Evolutionary conservation across 1,140 invertebrate species (phyloP).

Genomic region (Glossosoma conforme): DNA sequence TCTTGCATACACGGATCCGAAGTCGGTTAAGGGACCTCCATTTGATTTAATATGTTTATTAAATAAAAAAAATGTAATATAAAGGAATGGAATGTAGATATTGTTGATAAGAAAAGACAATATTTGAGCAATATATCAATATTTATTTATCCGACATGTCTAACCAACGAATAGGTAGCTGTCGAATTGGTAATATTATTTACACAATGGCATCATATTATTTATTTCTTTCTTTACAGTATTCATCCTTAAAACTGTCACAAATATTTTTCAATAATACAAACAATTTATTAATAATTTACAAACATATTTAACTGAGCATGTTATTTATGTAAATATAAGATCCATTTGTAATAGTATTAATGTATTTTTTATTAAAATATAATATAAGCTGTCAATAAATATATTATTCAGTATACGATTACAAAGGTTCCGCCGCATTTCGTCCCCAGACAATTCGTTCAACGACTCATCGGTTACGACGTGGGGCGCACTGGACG

Average conservation of each 20-base stretch:
- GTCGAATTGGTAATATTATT: not conserved
- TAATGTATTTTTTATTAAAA: not conserved
- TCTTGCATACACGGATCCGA: not conserved
- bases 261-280: not conserved
- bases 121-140: not conserved
- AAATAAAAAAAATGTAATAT: not conserved
- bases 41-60: not conserved
- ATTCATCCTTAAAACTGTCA: too few species aligned
- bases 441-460: too few species aligned
- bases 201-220: not conserved
- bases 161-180: not conserved
- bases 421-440: too few species aligned
- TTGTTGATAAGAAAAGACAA: not conserved
- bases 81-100: too few species aligned
- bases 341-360: not conserved
- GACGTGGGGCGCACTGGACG: too few species aligned
- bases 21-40: not conserved
- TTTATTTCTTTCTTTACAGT: not conserved
- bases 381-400: not conserved
- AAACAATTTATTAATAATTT: not conserved
- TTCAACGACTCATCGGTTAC: too few species aligned
- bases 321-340: not conserved
- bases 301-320: not conserved
- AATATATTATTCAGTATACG: not conserved
- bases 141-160: not conserved